Conservation (phyloP, 2,113 vertebrate species). For the Myocastor coypus region DNA sequence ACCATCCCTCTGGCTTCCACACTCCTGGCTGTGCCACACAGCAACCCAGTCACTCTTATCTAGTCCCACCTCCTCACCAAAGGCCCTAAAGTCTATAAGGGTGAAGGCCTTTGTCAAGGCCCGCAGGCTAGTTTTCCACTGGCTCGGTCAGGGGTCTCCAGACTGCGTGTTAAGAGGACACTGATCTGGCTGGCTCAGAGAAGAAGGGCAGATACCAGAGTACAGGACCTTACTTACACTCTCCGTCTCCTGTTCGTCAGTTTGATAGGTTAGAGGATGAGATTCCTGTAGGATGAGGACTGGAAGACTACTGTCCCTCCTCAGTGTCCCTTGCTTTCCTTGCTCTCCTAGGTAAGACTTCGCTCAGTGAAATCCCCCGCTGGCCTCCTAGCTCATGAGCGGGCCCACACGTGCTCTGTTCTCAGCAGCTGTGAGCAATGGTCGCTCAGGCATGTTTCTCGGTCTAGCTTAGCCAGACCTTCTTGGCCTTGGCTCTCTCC, state of each 20-base stretch:
- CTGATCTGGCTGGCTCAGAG: not conserved
- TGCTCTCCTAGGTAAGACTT: not conserved
- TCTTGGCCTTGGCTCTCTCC: not conserved
- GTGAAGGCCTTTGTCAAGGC: not conserved
- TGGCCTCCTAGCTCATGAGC: not conserved
- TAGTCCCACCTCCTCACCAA: not conserved
- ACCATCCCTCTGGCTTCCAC: not conserved
- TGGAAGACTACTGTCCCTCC: no score
- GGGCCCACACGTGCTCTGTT: fast-evolving
- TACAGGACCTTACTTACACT: fast-evolving
- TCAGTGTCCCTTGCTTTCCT: not conserved
- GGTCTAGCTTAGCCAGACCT: no score
- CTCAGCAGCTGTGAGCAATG: not conserved
- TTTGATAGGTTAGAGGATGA: not conserved
- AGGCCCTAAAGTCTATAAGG: not conserved
- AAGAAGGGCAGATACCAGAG: not conserved
- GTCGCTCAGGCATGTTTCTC: not conserved
- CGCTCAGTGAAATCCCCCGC: not conserved
- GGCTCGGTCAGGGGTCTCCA: not conserved
- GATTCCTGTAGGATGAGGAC: not conserved
- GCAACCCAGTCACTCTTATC: not conserved
- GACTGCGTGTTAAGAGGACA: not conserved
- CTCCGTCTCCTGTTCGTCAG: not conserved
- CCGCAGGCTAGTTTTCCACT: not conserved
- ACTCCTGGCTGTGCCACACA: not conserved